These are phyloP conservation scores for Cervus canadensis DNA, from an alignment of 2,113 vertebrate species.

Conservation along the genomic window DNA sequence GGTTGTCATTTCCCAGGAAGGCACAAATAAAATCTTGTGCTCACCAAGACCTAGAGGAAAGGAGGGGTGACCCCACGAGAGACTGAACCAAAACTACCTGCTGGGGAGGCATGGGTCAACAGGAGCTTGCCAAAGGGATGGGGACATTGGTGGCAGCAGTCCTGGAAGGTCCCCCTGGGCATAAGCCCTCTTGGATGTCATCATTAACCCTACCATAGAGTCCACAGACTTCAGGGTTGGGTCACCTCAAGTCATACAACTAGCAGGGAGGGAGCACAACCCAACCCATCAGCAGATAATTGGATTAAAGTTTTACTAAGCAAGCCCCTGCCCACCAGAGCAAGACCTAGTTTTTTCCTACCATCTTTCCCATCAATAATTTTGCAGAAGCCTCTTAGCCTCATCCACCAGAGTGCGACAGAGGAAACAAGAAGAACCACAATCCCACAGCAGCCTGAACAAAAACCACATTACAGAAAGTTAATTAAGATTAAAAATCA, in stretches of 20 bases:
- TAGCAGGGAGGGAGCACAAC: neutral
- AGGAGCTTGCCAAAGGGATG: neutral
- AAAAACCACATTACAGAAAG: neutral
- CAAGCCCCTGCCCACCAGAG: neutral
- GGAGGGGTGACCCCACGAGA: neutral
- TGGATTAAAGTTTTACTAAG: neutral
- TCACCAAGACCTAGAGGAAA: neutral
- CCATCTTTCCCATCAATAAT: neutral
- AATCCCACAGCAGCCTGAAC: neutral
- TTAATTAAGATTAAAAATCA: neutral
- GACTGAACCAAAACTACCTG: neutral
- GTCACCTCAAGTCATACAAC: neutral
- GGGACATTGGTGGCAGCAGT: neutral
- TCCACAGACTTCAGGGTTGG: neutral
- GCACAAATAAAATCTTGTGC: neutral
- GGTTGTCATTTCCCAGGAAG: neutral
- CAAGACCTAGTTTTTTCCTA: neutral
- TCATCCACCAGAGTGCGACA: neutral
- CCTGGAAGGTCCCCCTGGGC: neutral
- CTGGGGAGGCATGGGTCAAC: neutral
- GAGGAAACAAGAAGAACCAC: neutral
- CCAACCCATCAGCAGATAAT: neutral
- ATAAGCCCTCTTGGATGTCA: neutral
- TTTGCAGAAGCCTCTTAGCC: neutral
- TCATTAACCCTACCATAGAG: neutral